Evolutionary conservation across 1,140 invertebrate species (phyloP).

Genomic region (Nixonia krombeini): DNA sequence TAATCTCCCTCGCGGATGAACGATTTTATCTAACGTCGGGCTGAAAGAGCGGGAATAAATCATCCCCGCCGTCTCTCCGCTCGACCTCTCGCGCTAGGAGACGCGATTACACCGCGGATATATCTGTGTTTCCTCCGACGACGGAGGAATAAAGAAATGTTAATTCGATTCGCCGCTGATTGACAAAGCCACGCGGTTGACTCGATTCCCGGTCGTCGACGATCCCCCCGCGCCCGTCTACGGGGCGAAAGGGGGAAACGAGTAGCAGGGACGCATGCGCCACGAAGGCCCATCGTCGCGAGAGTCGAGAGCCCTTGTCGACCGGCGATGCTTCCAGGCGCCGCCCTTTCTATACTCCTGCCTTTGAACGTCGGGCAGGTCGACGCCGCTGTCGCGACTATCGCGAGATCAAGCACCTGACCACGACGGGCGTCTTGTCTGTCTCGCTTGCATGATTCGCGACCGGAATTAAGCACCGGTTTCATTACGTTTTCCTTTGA

Average conservation of each 20-base stretch:
- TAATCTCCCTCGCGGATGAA: too few relatives aligned
- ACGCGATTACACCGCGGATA: too few relatives aligned
- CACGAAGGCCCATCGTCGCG: conserved; percentile 12
- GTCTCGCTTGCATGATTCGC: conserved; percentile 8
- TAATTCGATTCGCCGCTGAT: conserved; percentile 46
- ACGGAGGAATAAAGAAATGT: conserved; percentile 38
- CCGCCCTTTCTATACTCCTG: too few relatives aligned
- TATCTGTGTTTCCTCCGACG: conserved; percentile 17
- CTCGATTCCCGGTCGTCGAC: conserved; percentile 47
- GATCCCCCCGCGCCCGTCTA: too few relatives aligned
- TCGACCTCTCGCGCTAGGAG: too few relatives aligned
- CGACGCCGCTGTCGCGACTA: conserved; percentile 10
- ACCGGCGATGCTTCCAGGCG: not conserved
- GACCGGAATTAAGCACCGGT: conserved; percentile 30
- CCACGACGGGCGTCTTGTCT: conserved; percentile 34
- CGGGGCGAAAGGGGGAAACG: too few relatives aligned
- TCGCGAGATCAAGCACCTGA: conserved; percentile 40
- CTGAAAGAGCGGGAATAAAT: too few relatives aligned
- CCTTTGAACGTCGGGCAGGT: conserved; percentile 40
- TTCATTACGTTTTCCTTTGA: conserved; percentile 45
- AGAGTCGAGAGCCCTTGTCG: conserved; percentile 26
- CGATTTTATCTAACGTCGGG: too few relatives aligned
- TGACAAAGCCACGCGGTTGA: conserved; percentile 49
- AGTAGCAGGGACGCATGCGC: conserved; percentile 42
- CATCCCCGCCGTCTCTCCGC: too few relatives aligned